Evolutionary conservation across 2,888 invertebrate species (phyloP), one percentile per base, ranked within the genome.

Genomic region (Apomyelois bistriatella): DNA sequence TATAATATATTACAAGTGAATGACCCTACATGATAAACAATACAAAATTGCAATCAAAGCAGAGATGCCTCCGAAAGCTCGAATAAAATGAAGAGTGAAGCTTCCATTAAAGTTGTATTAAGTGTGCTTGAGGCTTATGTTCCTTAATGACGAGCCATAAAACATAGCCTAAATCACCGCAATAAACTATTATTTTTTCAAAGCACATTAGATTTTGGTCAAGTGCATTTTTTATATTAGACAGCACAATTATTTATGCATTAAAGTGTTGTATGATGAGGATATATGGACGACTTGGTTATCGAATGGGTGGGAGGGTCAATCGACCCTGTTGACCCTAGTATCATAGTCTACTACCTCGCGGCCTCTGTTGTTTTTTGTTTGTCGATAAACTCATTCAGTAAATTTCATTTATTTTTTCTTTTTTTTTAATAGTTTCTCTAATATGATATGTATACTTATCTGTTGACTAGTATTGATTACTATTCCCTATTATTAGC

Each of bases 101-200:
- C 56, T 55, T 54, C 73, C 74, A 79, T 79, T 79, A 79, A 78
- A 79, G 77, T 59, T 64, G 62, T 74, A 79, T 79, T 78, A 79
- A 66, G 69, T 64, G 53, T 46, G 74, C 76, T 74, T 49, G 58
- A 55, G 73, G 77, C 71, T 69, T 66, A 72, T 59, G 60, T 40
- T 50, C 58, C 61, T 30, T 77, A 79, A 79, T 79, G 71, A 72
- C 61, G 56, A 62, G 54, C 54, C 75, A 76, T 79, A 74, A 74
- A 71, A 68, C 68, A 66, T 65, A 63, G 66, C 63, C 58, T 58
- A 68, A 73, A 76, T 70, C 70, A 72, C 62, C 15, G 53, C 52
- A 52, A 53, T 54, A 42, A 55, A 46, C 53, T 53, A 54, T 54
- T 56, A 50, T 55, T 55, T 56, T 56, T 56, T 56, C 53, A 35